Evolutionary conservation across 2,113 vertebrate genomes (phyloP).

Genomic region (Mirza zaza): DNA sequence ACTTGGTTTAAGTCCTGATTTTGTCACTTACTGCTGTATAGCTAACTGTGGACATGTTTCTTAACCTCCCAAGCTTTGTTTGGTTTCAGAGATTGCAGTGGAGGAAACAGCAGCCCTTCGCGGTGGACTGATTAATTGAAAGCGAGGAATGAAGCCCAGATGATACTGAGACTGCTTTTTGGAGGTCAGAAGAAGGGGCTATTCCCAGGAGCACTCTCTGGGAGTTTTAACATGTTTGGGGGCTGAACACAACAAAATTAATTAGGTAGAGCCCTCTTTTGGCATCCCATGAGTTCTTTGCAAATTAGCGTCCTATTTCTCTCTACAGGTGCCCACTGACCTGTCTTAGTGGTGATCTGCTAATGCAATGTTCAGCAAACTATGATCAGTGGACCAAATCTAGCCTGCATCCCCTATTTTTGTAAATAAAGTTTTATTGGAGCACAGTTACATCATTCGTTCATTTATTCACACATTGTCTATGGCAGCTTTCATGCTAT

Average conservation of each 20-base stretch:
- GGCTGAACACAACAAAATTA: not conserved
- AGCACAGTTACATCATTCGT: not conserved
- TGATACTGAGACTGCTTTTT: not conserved
- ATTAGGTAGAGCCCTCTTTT: not conserved
- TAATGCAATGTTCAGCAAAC: not conserved
- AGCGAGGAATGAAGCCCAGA: not conserved
- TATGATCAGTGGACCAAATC: not conserved
- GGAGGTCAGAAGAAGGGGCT: not conserved
- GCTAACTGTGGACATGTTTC: not conserved
- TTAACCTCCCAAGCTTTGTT: not conserved
- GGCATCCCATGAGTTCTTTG: not conserved
- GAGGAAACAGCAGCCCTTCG: not conserved
- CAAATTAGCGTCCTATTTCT: not conserved
- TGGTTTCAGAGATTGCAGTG: not conserved
- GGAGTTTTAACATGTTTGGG: not conserved
- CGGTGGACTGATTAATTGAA: not conserved
- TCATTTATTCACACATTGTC: accelerated
- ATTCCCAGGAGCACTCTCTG: not conserved
- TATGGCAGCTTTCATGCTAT: not conserved
- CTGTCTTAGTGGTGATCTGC: not conserved
- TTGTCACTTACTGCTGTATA: not conserved
- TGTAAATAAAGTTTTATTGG: not conserved
- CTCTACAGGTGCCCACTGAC: not conserved
- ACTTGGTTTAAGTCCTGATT: not conserved
- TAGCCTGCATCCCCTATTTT: not conserved